Base-by-base conservation (phyloP, 2,797 vertebrate genomes). In the Neoniphon sammara region DNA sequence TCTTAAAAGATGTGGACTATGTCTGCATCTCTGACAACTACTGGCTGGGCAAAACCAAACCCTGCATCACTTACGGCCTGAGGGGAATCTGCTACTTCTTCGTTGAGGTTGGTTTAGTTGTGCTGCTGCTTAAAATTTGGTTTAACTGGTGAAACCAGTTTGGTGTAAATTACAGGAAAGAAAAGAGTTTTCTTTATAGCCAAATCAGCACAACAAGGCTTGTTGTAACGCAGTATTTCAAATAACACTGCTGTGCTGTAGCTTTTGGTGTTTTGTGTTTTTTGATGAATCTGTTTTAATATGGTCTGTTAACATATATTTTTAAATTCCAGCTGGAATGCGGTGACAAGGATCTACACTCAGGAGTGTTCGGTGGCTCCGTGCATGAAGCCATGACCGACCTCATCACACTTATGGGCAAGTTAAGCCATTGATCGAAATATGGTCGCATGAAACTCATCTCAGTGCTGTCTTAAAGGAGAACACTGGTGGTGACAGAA, bases 11-110 rank as follows among this genome's bases (percentile, higher is more conserved):
- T 0, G 97, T 99, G 52, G 98, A 99, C 90, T 99, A 96, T 0
- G 39, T 99, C 76, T 99, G 98, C 91, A 99, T 99, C 86, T 99
- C 98, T 2, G 98, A 99, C 92, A 99, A 99, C 86, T 98, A 99
- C 89, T 99, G 98, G 98, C 93, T 99, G 66, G 98, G 98, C 30
- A 99, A 98, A 88, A 96, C 81, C 72, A 99, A 98, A 78, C 98
- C 98, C 12, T 99, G 98, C 87, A 95, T 99, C 89, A 99, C 98
- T 0, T 99, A 99, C 0, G 98, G 98, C 0, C 95, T 99, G 78
- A 93, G 98, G 75, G 98, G 98, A 62, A 94, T 98, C 85, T 97
- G 97, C 87, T 99, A 98, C 87, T 99, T 98, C 86, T 98, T 94
- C 81, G 10, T 96, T 9, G 85, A 99, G 95, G 98, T 97, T 11